Base-by-base conservation (phyloP, 2,888 invertebrate genomes). In the Amphipyra tragopoginis region DNA sequence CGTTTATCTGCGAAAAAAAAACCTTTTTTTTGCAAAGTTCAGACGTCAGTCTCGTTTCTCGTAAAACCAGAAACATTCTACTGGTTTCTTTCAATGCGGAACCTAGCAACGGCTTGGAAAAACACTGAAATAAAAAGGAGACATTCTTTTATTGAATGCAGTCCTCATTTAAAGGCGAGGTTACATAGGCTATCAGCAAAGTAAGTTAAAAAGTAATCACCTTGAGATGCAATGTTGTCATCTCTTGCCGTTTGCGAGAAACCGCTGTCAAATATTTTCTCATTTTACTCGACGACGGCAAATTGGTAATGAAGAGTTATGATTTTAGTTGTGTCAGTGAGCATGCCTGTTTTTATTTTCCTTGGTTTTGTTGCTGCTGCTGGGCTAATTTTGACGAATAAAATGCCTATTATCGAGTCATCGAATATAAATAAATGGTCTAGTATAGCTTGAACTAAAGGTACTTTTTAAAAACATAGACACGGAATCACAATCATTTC, bases 251-350 rank as follows among this genome's bases (percentile, higher is more conserved):
- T 26, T 29, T 45, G 52, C 42, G 44, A 45, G 48, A 50, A 58
- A 58, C 47, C 26, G 44, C 45, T 62, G 52, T 55, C 61, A 66
- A 63, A 75, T 74, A 75, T 75, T 71, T 66, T 54, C 65, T 54
- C 50, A 54, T 51, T 64, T 66, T 55, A 60, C 48, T 50, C n/a
- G 49, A 33, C 45, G 39, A 33, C 13, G 21, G 47, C 47, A 33
- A 38, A 33, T 61, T 40, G 36, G 42, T 44, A 61, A 68, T 68
- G 42, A 44, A 38, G 47, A 68, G 36, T 68, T 57, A 62, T 44
- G 50, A 42, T 14, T 52, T 51, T 40, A 21, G 43, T 3, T 7
- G 43, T 33, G 59, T 36, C 40, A 26, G 34, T 40, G 15, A 54
- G 2, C 2, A 57, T 21, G 26, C 2, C 9, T 39, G 43, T 26